These are phyloP conservation scores for Drosophila trapezifrons DNA, from an alignment of 1,140 invertebrate genomes.

Conservation along the genomic window DNA sequence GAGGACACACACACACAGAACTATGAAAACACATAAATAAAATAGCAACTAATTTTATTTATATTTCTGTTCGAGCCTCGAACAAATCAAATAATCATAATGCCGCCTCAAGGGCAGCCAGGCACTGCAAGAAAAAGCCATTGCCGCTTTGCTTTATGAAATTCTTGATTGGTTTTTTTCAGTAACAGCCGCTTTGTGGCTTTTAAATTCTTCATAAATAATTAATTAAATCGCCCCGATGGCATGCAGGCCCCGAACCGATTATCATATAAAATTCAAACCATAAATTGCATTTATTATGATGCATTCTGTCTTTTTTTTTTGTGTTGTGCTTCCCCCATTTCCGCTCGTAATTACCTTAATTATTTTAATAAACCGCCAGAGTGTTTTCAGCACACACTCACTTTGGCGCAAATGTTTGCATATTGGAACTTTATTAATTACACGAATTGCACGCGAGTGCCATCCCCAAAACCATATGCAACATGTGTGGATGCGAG, in stretches of 20 bases:
- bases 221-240: slow-evolving; percentile 31
- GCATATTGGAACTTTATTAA: slow-evolving; percentile 73
- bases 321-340: background rate
- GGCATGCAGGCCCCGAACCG: slow-evolving; percentile 20
- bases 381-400: slow-evolving; percentile 50
- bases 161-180: slow-evolving; percentile 1
- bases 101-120: slow-evolving; percentile 41
- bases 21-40: slow-evolving; percentile 67
- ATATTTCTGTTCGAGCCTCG: slow-evolving; percentile 48
- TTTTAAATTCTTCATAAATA: slow-evolving; percentile 35
- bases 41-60: slow-evolving; percentile 81
- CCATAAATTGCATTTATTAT: slow-evolving; percentile 72
- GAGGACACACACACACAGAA: slow-evolving; percentile 11
- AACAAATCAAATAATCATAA: slow-evolving; percentile 71
- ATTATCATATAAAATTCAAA: slow-evolving; percentile 51
- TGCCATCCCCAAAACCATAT: slow-evolving; percentile 33
- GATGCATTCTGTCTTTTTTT: slow-evolving; percentile 17
- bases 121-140: slow-evolving; percentile 18
- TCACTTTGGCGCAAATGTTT: slow-evolving; percentile 68
- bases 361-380: slow-evolving; percentile 82
- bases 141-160: background rate
- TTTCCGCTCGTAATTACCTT: slow-evolving; percentile 73
- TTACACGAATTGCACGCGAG: slow-evolving; percentile 46
- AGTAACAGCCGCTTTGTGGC: background rate
- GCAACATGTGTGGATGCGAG: slow-evolving; percentile 57